A percentile compares a stretch with the other conserved stretches of the same genome.
Evolutionary conservation across 2,888 invertebrate species (phyloP).

Genomic region (Portevinia maculata): DNA sequence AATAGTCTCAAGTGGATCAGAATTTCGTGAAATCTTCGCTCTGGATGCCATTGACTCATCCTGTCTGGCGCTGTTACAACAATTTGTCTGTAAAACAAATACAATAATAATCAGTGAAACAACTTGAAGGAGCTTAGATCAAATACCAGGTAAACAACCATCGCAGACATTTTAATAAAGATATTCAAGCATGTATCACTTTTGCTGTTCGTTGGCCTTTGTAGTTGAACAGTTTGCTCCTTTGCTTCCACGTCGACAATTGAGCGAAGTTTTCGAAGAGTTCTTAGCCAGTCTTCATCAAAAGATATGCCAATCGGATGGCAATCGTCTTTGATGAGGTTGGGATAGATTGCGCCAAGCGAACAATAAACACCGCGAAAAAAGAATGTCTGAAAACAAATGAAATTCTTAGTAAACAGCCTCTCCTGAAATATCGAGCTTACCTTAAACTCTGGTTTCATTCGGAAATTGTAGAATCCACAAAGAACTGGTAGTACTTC

Average conservation of each 20-base stretch:
- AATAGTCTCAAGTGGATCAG: conserved; percentile 77
- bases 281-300: conserved; percentile 77
- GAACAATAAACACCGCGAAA: conserved; percentile 77
- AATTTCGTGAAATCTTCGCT: conserved; percentile 76
- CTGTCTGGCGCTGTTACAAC: conserved; percentile 74
- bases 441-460: conserved; percentile 78
- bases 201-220: conserved; percentile 73
- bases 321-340: conserved; percentile 76
- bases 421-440: background rate
- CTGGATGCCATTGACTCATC: conserved; percentile 56
- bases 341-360: conserved; percentile 78
- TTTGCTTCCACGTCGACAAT: conserved; percentile 79
- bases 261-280: conserved; percentile 77
- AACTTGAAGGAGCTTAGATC: background rate
- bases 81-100: conserved; percentile 75
- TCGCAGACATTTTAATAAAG: conserved; percentile 78
- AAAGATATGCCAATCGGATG: conserved; percentile 76
- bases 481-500: conserved; percentile 78
- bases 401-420: background rate
- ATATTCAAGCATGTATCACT: conserved; percentile 75
- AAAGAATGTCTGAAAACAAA: conserved; percentile 75
- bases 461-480: conserved; percentile 77
- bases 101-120: background rate
- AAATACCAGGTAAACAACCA: conserved; percentile 78
- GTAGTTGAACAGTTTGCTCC: conserved; percentile 75